phyloP scores from a whole-genome alignment of 1,140 invertebrate genomes.

The Bombus turneri region DNA sequence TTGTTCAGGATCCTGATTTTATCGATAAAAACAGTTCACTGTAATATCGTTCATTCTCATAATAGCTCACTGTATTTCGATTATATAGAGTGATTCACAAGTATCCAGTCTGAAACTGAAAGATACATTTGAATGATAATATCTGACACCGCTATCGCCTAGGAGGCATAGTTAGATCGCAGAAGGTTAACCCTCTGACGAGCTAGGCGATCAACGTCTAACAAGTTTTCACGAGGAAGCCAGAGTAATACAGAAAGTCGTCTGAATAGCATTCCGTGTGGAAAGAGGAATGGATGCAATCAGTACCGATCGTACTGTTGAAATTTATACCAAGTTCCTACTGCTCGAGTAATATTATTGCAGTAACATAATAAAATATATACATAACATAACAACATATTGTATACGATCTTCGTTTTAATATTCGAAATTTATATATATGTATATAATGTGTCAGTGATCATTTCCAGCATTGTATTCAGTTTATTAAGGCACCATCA shows the following conservation, averaged over 20 bases:
- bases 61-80: not conserved
- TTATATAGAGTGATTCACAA: not conserved
- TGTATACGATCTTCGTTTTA: too few relatives aligned
- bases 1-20: not conserved
- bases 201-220: not conserved
- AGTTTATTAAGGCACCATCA: too few relatives aligned
- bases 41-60: not conserved
- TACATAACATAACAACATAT: too few relatives aligned
- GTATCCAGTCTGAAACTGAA: not conserved
- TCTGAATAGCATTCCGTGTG: not conserved
- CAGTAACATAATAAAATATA: not conserved
- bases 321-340: not conserved
- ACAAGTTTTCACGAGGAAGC: slow-evolving; percentile 4
- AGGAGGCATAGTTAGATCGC: not conserved
- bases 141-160: not conserved
- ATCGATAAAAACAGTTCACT: not conserved
- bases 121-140: slow-evolving; percentile 13
- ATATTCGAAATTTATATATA: too few relatives aligned
- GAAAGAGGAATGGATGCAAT: not conserved
- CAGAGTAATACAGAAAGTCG: not conserved
- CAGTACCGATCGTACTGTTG: not conserved
- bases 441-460: too few relatives aligned
- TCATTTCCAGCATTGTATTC: too few relatives aligned
- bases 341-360: not conserved
- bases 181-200: slow-evolving; percentile 6